These are phyloP conservation scores for Aphidius ervi DNA, from an alignment of 1,140 invertebrate genomes.

Conservation along the genomic window DNA sequence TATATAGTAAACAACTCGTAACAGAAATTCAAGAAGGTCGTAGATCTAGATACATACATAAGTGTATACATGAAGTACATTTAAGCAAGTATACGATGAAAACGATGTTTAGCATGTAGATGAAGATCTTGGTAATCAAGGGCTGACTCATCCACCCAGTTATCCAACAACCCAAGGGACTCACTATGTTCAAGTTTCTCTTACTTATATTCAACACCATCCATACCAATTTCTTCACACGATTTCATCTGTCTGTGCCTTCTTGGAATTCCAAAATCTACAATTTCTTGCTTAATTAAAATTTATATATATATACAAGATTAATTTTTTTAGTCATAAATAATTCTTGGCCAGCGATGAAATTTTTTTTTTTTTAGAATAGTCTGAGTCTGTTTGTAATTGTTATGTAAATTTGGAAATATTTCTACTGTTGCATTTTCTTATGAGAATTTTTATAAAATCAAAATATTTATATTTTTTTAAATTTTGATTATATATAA, in stretches of 20 bases:
- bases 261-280: conserved; percentile 22
- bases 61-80: conserved; percentile 43
- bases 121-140: conserved; percentile 55
- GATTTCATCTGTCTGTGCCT: not conserved
- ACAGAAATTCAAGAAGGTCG: conserved; percentile 19
- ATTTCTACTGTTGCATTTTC: no score
- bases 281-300: conserved; percentile 14
- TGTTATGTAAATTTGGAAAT: no score
- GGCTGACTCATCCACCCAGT: conserved; percentile 27
- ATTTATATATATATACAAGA: no score
- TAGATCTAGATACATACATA: conserved; percentile 52
- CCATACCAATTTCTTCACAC: conserved; percentile 21
- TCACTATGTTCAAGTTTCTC: conserved; percentile 47
- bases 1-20: conserved; percentile 12
- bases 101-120: conserved; percentile 54
- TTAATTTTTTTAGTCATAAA: no score
- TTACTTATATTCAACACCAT: conserved; percentile 39
- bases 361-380: no score
- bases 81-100: conserved; percentile 39
- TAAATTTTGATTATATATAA: no score
- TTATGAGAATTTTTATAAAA: no score
- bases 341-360: no score
- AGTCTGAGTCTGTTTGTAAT: no score
- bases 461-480: no score
- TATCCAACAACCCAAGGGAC: conserved; percentile 36